A percentile compares a stretch with the other conserved stretches of the same genome.
phyloP scores from a whole-genome alignment of 2,113 vertebrate species.

The Myiagra hebetior region DNA sequence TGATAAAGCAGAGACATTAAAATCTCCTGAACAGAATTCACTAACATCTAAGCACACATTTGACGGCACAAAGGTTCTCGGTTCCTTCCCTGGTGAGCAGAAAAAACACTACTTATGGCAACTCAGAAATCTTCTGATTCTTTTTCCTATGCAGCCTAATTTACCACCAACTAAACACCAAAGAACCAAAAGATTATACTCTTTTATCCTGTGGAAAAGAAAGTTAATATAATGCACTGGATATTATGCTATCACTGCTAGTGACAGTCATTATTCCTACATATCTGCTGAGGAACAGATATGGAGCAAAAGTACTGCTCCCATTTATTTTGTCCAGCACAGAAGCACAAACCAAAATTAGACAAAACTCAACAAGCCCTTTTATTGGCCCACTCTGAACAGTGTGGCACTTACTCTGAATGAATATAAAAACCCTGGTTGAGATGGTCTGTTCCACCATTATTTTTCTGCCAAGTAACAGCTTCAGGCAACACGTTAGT shows the following conservation, averaged over 20 bases:
- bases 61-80: not conserved
- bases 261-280: fast-evolving
- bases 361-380: not conserved
- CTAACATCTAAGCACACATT: not conserved
- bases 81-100: not conserved
- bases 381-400: not conserved
- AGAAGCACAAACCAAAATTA: not conserved
- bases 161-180: not conserved
- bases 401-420: not conserved
- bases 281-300: not conserved
- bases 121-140: not conserved
- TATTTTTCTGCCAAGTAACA: not conserved
- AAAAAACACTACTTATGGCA: not conserved
- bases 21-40: not conserved
- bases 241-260: not conserved
- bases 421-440: not conserved
- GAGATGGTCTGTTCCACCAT: not conserved
- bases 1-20: not conserved
- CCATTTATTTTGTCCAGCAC: not conserved
- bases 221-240: not conserved
- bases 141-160: not conserved
- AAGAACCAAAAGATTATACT: not conserved
- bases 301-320: not conserved
- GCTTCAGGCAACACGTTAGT: not conserved
- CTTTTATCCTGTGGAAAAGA: not conserved